Percentiles rank a stretch among this genome's conserved stretches.
phyloP scores from a whole-genome alignment of 2,888 invertebrate genomes.

The Latrodectus elegans region DNA sequence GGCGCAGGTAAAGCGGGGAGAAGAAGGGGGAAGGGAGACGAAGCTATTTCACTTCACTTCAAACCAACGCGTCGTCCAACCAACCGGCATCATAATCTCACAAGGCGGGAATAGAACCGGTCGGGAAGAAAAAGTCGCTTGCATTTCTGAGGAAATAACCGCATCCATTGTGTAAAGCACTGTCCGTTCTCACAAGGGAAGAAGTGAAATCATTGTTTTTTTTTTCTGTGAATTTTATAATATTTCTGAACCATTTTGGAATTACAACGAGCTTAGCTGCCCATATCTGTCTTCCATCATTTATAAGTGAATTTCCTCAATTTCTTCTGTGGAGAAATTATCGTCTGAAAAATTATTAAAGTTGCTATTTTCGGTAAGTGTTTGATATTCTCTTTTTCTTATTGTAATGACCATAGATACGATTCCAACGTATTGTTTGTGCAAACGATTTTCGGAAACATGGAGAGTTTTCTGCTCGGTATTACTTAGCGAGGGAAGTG shows the following conservation, averaged over 20 bases:
- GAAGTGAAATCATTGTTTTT: background rate
- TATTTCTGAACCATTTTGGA: constrained; percentile 7
- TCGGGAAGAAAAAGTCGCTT: constrained; percentile 3
- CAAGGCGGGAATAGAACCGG: constrained; percentile 47
- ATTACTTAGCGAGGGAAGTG: constrained; percentile 8
- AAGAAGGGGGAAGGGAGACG: constrained; percentile 6
- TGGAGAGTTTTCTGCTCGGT: background rate
- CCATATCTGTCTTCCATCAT: constrained; percentile 7
- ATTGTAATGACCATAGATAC: background rate
- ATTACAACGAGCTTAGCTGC: constrained; percentile 12
- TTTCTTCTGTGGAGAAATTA: background rate
- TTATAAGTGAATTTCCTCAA: background rate
- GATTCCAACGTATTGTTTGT: background rate
- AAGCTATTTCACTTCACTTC: constrained; percentile 37
- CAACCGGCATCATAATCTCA: constrained; percentile 19
- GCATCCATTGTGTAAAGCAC: background rate
- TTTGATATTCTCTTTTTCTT: background rate
- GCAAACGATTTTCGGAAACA: constrained; percentile 4
- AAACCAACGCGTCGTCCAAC: constrained; percentile 11
- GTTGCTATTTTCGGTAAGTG: background rate
- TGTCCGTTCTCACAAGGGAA: background rate
- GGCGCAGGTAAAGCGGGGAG: constrained; percentile 15
- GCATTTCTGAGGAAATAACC: background rate
- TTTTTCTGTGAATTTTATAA: background rate
- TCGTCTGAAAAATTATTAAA: background rate